phyloP scores from a whole-genome alignment of 2,113 vertebrate species.

The Aleadryas rufinucha region DNA sequence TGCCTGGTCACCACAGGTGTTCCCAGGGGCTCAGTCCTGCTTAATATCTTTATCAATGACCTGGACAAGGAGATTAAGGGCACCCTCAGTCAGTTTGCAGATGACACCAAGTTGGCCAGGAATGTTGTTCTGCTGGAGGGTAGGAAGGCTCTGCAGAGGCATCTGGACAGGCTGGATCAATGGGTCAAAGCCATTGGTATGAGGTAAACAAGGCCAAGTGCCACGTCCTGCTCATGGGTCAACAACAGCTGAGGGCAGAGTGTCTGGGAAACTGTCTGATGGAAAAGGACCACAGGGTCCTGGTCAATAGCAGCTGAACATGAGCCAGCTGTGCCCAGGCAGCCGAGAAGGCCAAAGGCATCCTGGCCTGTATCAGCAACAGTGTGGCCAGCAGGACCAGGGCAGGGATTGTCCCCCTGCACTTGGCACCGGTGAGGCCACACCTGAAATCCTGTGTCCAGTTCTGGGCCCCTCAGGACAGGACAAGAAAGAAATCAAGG shows the following conservation, averaged over 20 bases:
- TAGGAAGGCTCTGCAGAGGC: not conserved
- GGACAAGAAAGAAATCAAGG: not conserved
- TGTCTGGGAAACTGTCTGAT: rapidly evolving
- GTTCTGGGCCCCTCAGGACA: not conserved
- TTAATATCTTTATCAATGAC: not conserved
- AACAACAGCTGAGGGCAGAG: not conserved
- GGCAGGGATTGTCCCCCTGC: rapidly evolving
- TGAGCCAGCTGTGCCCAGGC: not conserved
- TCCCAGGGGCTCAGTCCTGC: not conserved
- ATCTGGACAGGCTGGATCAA: not conserved
- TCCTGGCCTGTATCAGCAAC: not conserved
- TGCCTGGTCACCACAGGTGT: not conserved
- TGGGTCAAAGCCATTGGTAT: not conserved
- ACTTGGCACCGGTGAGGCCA: not conserved
- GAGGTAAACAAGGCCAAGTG: not conserved
- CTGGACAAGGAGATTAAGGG: not conserved
- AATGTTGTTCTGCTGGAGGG: not conserved
- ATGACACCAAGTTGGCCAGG: not conserved
- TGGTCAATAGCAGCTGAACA: not conserved
- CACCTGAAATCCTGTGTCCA: not conserved
- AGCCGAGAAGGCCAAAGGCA: not conserved
- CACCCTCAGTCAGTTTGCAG: not conserved
- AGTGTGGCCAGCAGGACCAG: not conserved
- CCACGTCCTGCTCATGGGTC: rapidly evolving
- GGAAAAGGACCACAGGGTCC: rapidly evolving